Evolutionary conservation across 1,140 invertebrate genomes (phyloP).

Genomic region (Trialeurodes vaporariorum): DNA sequence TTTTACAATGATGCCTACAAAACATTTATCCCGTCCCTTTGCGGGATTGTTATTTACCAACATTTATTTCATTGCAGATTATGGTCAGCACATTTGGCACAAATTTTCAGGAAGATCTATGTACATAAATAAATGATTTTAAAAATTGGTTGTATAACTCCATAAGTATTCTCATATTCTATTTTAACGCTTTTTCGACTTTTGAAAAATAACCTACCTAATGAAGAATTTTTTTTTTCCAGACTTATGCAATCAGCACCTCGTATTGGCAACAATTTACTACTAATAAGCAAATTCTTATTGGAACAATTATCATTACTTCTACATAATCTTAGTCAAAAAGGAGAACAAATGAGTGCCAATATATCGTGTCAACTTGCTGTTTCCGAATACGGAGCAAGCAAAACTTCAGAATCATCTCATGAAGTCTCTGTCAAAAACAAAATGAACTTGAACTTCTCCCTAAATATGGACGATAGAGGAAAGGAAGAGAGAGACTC

Average conservation of each 20-base stretch:
- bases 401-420: slow-evolving; percentile 29
- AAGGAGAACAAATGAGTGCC: slow-evolving; percentile 39
- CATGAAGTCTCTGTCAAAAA: neutral
- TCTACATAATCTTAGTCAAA: slow-evolving; percentile 29
- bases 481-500: slow-evolving; percentile 21
- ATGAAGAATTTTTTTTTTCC: slow-evolving; percentile 24
- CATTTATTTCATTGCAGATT: too few species aligned
- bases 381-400: slow-evolving; percentile 49
- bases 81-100: too few species aligned
- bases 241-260: slow-evolving; percentile 47
- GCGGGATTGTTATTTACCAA: too few species aligned
- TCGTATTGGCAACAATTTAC: slow-evolving; percentile 40
- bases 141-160: too few species aligned
- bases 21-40: too few species aligned
- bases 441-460: slow-evolving; percentile 41
- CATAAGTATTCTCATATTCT: too few species aligned
- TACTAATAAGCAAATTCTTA: slow-evolving; percentile 41
- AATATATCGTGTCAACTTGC: slow-evolving; percentile 54
- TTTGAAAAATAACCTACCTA: neutral
- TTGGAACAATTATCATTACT: slow-evolving; percentile 39
- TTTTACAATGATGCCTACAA: too few species aligned
- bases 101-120: too few species aligned
- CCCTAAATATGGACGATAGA: slow-evolving; percentile 46
- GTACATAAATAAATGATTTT: too few species aligned
- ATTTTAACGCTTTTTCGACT: too few species aligned